A percentile compares a stretch with the other conserved stretches of the same genome.
phyloP scores from a whole-genome alignment of 2,113 vertebrate species.

The Trochalopteron elliotii region DNA sequence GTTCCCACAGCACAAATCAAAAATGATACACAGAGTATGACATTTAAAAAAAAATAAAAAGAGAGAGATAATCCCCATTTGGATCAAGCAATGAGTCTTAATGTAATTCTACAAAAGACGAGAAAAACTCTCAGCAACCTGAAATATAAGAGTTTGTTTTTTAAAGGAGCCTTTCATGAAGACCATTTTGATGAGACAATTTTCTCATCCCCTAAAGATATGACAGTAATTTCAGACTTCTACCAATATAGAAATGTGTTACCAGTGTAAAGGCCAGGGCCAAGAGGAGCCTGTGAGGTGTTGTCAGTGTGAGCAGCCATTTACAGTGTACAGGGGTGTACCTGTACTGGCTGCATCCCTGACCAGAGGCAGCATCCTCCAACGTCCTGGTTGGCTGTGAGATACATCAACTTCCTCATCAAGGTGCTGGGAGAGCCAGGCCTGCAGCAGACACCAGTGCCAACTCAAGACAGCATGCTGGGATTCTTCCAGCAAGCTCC shows the following conservation, averaged over 20 bases:
- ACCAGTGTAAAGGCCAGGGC: not conserved
- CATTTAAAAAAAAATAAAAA: not conserved
- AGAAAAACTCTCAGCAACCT: not conserved
- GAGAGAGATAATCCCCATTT: not conserved
- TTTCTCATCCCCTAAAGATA: not conserved
- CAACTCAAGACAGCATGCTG: conserved; percentile 64
- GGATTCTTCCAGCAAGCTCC: conserved; percentile 70
- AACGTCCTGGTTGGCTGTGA: conserved; percentile 94
- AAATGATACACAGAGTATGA: not conserved
- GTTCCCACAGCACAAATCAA: not conserved
- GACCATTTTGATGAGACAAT: not conserved
- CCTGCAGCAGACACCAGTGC: conserved; percentile 69
- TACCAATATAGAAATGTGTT: not conserved
- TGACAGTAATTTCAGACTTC: not conserved
- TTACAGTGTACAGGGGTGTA: not conserved
- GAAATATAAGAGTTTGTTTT: not conserved
- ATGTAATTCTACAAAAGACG: not conserved
- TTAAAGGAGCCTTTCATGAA: not conserved
- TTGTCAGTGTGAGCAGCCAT: fast-evolving
- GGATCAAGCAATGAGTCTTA: not conserved
- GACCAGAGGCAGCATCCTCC: not conserved
- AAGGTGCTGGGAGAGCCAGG: conserved; percentile 87
- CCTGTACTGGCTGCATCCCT: not conserved
- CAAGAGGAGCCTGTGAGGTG: not conserved
- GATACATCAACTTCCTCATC: conserved; percentile 96